These are phyloP conservation scores for Corythaeola cristata DNA, from an alignment of 2,113 vertebrate species.

Conservation along the genomic window DNA sequence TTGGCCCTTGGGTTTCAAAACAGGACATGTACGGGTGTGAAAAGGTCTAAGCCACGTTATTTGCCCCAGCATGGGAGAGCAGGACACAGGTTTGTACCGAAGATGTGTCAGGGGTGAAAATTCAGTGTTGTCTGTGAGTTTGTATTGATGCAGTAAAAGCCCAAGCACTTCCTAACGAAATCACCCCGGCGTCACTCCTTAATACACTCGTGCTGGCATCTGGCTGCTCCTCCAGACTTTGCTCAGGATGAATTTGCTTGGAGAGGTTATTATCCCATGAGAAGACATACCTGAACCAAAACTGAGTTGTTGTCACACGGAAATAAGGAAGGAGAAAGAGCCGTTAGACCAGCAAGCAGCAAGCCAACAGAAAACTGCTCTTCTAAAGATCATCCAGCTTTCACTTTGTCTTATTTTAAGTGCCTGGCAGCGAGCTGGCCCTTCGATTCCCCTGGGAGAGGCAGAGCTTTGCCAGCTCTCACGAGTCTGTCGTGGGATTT, in stretches of 20 bases:
- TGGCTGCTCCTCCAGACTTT: neutral
- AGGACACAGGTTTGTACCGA: neutral
- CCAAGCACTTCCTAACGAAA: neutral
- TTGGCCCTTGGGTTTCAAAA: neutral
- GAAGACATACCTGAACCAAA: neutral
- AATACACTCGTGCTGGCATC: rapidly evolving
- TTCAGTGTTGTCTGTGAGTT: neutral
- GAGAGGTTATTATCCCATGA: neutral
- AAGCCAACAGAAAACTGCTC: neutral
- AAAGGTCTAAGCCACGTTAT: neutral
- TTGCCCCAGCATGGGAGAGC: neutral
- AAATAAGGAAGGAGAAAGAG: neutral
- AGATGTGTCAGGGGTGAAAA: neutral
- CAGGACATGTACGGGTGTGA: rapidly evolving
- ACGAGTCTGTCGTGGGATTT: neutral
- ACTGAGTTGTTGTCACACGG: neutral
- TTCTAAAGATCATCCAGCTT: neutral
- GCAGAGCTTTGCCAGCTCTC: neutral
- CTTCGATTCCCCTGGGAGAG: neutral
- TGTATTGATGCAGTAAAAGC: neutral
- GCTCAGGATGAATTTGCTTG: neutral
- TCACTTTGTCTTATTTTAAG: neutral
- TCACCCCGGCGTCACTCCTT: rapidly evolving
- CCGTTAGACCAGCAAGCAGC: neutral
- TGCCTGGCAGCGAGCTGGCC: neutral